Evolutionary conservation across 2,113 vertebrate genomes (phyloP).

Genomic region (Machaerirhynchus nigripectus): DNA sequence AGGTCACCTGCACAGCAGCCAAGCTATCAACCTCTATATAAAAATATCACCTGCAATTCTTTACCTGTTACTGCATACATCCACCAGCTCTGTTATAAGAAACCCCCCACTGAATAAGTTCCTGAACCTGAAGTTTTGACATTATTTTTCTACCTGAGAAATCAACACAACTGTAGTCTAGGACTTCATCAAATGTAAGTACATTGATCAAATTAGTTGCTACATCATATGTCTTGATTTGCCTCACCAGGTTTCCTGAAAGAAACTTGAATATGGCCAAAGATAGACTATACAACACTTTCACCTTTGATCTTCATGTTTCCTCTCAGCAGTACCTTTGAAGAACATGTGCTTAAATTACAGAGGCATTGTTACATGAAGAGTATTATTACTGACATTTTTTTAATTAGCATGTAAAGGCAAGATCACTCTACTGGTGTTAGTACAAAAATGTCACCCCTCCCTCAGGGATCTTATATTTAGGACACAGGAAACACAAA

Average conservation of each 20-base stretch:
- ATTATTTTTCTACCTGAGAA: not conserved
- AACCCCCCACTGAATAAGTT: not conserved
- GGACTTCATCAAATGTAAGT: not conserved
- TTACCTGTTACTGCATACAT: not conserved
- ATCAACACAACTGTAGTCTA: not conserved
- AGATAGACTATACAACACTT: not conserved
- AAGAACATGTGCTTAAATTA: not conserved
- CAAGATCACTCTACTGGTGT: not conserved
- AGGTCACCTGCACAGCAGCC: not conserved
- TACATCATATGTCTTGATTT: not conserved
- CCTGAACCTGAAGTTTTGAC: not conserved
- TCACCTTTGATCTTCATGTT: not conserved
- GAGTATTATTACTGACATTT: not conserved
- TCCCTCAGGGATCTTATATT: not conserved
- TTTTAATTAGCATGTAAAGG: not conserved
- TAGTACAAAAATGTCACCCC: not conserved
- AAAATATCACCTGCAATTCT: not conserved
- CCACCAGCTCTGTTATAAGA: not conserved
- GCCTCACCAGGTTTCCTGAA: not conserved
- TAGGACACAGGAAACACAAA: not conserved
- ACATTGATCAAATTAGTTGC: not conserved
- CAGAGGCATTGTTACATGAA: not conserved
- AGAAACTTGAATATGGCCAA: not conserved
- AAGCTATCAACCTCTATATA: not conserved
- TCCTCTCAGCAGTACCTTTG: not conserved